A percentile compares a stretch with the other conserved stretches of the same genome.
Conservation (phyloP, 92 coral and sea anemone species). For the Blastomussa wellsi region DNA sequence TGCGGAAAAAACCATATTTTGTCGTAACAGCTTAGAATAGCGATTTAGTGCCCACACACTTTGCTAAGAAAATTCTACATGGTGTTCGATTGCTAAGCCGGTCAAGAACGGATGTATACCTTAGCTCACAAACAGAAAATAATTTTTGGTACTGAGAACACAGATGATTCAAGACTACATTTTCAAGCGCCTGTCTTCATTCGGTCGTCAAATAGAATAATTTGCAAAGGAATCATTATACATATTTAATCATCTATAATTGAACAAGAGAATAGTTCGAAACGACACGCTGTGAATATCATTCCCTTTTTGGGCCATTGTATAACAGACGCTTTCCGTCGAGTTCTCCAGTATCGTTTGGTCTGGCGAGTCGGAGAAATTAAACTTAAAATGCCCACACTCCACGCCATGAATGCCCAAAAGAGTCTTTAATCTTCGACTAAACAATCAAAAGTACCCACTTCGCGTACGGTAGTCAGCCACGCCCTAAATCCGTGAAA, state of each 20-base stretch:
- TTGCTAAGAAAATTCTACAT: not conserved
- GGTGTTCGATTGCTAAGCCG: not conserved
- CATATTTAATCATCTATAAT: not conserved
- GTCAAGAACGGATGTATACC: too few relatives aligned
- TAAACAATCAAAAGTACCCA: too few relatives aligned
- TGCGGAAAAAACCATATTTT: not conserved
- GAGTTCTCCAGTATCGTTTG: too few relatives aligned
- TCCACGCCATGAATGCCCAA: too few relatives aligned
- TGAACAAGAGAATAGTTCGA: not conserved
- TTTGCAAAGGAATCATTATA: not conserved
- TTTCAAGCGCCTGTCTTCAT: not conserved
- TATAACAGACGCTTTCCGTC: too few relatives aligned
- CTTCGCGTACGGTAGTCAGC: too few relatives aligned
- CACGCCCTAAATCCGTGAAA: too few relatives aligned
- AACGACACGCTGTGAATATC: not conserved
- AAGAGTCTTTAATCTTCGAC: too few relatives aligned
- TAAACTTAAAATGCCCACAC: too few relatives aligned
- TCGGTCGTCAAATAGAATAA: too few relatives aligned
- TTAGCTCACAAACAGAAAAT: not conserved
- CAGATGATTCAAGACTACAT: not conserved
- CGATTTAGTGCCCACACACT: not conserved
- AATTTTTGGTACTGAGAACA: not conserved
- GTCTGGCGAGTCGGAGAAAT: too few relatives aligned
- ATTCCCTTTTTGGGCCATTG: not conserved
- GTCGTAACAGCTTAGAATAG: not conserved